Evolutionary conservation across 2,113 vertebrate species (phyloP).

Genomic region (Anser brachyrhynchus): DNA sequence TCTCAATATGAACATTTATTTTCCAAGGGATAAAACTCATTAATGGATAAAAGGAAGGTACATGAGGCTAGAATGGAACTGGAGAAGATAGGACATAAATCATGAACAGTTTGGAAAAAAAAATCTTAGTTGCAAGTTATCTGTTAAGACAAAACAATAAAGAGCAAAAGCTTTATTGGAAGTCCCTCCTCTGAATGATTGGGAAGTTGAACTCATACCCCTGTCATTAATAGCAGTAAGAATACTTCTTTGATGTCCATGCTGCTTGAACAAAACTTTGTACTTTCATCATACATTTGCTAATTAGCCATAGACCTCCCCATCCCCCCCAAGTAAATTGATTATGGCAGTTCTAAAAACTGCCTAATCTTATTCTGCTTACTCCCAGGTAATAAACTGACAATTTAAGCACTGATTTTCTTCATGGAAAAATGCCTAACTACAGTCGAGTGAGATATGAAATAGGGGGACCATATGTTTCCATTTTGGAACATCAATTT

Average conservation of each 20-base stretch:
- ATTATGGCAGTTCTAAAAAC: background rate
- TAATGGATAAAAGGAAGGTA: background rate
- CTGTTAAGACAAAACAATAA: background rate
- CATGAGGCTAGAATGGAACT: background rate
- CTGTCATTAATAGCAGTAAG: background rate
- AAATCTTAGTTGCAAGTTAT: background rate
- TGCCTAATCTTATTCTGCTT: background rate
- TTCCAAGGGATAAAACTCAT: background rate
- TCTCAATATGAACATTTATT: background rate
- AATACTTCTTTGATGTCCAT: background rate
- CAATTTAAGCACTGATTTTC: background rate
- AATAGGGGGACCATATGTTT: background rate
- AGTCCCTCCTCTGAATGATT: background rate
- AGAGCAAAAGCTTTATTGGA: background rate
- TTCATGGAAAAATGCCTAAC: background rate
- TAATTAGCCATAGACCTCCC: background rate
- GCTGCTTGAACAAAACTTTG: background rate
- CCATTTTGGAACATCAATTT: conserved; percentile 1
- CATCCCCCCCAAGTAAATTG: background rate
- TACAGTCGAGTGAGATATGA: background rate
- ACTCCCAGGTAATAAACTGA: background rate
- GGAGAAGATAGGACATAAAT: background rate
- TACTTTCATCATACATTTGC: background rate
- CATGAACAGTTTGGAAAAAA: background rate
- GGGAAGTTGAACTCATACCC: background rate